Percentiles rank a stretch among this genome's conserved stretches.
phyloP scores from a whole-genome alignment of 2,113 vertebrate genomes.

The Donacobius atricapilla region DNA sequence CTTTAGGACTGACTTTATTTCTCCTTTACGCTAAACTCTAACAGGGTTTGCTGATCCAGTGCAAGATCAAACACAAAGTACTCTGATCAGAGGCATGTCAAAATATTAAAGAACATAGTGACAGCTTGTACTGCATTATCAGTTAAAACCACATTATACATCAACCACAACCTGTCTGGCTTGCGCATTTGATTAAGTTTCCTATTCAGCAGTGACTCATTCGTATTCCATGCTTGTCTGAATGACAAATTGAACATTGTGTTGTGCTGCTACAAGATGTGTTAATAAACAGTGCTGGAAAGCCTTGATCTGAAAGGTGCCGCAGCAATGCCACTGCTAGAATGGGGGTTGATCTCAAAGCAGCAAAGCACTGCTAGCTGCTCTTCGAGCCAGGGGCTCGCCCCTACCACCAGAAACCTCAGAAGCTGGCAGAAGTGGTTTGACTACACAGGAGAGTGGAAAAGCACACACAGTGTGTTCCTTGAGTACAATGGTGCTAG shows the following conservation, averaged over 20 bases:
- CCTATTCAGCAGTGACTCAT: conserved; percentile 60
- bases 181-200: conserved; percentile 64
- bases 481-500: not conserved
- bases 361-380: conserved; percentile 53
- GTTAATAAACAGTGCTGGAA: conserved; percentile 72
- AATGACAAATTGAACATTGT: conserved; percentile 71
- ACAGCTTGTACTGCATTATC: conserved; percentile 60
- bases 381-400: not conserved
- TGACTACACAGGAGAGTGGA: not conserved
- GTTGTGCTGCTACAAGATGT: conserved; percentile 59
- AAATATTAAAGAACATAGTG: conserved; percentile 62
- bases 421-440: not conserved
- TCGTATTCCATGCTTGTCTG: conserved; percentile 68
- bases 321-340: not conserved
- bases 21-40: conserved; percentile 15
- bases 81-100: conserved; percentile 70
- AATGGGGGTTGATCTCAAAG: conserved; percentile 31
- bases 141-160: conserved; percentile 58
- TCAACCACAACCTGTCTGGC: conserved; percentile 72
- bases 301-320: conserved; percentile 65
- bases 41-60: conserved; percentile 74
- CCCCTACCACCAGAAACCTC: not conserved
- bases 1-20: not conserved
- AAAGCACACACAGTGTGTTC: not conserved
- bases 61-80: conserved; percentile 81